phyloP scores from a whole-genome alignment of 2,113 vertebrate species.

The Irena cyanogastra region DNA sequence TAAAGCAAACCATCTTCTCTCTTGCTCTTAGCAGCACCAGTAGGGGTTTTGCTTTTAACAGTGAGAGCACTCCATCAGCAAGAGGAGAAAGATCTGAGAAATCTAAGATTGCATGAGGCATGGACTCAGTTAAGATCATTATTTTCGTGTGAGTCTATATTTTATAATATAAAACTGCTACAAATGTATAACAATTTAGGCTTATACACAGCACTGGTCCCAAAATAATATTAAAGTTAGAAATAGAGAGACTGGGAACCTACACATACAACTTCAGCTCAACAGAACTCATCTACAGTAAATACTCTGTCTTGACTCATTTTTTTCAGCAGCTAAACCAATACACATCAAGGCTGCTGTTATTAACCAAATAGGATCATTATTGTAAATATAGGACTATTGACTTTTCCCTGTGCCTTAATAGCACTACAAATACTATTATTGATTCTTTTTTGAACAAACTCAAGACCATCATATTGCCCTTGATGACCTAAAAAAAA shows the following conservation, averaged over 20 bases:
- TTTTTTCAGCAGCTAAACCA: background rate
- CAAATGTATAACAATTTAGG: background rate
- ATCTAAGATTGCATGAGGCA: background rate
- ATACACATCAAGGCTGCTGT: background rate
- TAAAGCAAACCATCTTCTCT: background rate
- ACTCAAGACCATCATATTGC: background rate
- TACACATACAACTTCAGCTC: background rate
- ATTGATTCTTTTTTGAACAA: background rate
- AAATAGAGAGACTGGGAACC: background rate
- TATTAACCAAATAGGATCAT: background rate
- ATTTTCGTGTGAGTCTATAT: background rate
- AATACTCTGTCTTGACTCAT: background rate
- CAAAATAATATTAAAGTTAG: slow-evolving; percentile 1
- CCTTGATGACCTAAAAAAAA: background rate
- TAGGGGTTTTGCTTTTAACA: background rate
- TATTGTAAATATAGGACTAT: background rate
- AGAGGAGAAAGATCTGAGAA: background rate
- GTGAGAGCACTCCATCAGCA: background rate
- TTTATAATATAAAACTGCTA: background rate
- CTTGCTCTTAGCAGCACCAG: background rate
- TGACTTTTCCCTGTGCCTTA: background rate
- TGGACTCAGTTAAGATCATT: background rate
- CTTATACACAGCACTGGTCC: background rate
- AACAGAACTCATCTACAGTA: background rate
- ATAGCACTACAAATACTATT: background rate